Evolutionary conservation across 1,140 invertebrate species (phyloP).

Genomic region (Odontomachus brunneus): DNA sequence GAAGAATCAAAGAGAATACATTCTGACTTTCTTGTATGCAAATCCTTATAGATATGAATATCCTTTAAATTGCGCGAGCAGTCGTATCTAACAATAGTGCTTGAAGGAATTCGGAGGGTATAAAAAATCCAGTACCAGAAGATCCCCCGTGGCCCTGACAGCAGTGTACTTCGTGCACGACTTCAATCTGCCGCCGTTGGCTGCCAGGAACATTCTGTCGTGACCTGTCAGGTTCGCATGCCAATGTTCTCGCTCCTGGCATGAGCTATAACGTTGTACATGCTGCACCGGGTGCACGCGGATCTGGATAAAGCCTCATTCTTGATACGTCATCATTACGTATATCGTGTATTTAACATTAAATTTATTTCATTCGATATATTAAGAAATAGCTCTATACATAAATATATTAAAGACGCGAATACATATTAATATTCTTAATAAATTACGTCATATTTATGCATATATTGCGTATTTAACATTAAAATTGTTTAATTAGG

Average conservation of each 20-base stretch:
- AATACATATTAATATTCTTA: too few relatives aligned
- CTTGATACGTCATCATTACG: constrained; percentile 18
- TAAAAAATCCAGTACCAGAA: constrained; percentile 26
- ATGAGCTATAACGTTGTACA: constrained; percentile 38
- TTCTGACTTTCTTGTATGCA: too few relatives aligned
- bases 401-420: too few relatives aligned
- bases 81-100: constrained; percentile 15
- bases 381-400: too few relatives aligned
- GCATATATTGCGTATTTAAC: too few relatives aligned
- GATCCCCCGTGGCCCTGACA: constrained; percentile 35
- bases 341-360: too few relatives aligned
- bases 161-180: constrained; percentile 38
- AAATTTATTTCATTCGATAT: too few relatives aligned
- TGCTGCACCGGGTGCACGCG: constrained; percentile 42
- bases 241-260: constrained; percentile 55
- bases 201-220: constrained; percentile 62
- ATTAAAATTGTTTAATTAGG: too few relatives aligned
- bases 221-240: constrained; percentile 73
- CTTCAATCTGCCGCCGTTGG: constrained; percentile 59
- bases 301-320: constrained; percentile 29
- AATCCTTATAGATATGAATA: not conserved
- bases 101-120: constrained; percentile 16
- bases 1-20: too few relatives aligned
- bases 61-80: constrained; percentile 15
- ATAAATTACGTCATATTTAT: too few relatives aligned